Percentiles rank a stretch among this genome's conserved stretches.
Conservation (phyloP, 2,888 invertebrate species). For the Erebia ligea region DNA sequence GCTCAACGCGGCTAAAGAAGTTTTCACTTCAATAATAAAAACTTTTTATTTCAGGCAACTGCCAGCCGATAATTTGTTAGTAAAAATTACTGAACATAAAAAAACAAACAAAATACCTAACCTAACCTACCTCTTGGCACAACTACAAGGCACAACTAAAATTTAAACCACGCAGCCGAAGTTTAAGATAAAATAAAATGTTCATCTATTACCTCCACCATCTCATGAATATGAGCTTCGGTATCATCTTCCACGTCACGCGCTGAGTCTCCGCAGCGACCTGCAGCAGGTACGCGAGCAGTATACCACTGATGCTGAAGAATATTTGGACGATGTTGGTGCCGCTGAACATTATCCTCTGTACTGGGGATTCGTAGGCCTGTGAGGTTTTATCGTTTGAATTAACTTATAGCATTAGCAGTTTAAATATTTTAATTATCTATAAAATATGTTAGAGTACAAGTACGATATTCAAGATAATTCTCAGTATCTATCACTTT, state of each 20-base stretch:
- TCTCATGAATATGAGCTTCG: background rate
- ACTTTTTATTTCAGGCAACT: too few relatives aligned
- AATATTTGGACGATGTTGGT: background rate
- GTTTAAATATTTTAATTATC: too few relatives aligned
- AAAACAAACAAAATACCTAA: too few relatives aligned
- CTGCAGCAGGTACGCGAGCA: conserved; percentile 2
- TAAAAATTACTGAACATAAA: too few relatives aligned
- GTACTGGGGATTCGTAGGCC: background rate
- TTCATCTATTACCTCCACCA: conserved; percentile 6
- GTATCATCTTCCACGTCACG: background rate
- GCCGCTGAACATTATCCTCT: background rate
- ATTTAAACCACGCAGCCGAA: background rate
- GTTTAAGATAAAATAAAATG: background rate
- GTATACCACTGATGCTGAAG: conserved; percentile 1
- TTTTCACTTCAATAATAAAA: too few relatives aligned
- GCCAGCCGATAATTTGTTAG: too few relatives aligned
- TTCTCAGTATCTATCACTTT: too few relatives aligned
- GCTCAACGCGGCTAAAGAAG: too few relatives aligned
- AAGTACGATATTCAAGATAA: too few relatives aligned
- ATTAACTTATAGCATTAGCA: background rate
- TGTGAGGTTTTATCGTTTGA: background rate
- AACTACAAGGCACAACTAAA: too few relatives aligned
- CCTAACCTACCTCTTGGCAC: too few relatives aligned
- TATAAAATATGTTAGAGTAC: too few relatives aligned
- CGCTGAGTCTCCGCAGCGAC: background rate